Base-by-base conservation (phyloP, 2,888 invertebrate genomes). In the Caenorhabditis uteleia region DNA sequence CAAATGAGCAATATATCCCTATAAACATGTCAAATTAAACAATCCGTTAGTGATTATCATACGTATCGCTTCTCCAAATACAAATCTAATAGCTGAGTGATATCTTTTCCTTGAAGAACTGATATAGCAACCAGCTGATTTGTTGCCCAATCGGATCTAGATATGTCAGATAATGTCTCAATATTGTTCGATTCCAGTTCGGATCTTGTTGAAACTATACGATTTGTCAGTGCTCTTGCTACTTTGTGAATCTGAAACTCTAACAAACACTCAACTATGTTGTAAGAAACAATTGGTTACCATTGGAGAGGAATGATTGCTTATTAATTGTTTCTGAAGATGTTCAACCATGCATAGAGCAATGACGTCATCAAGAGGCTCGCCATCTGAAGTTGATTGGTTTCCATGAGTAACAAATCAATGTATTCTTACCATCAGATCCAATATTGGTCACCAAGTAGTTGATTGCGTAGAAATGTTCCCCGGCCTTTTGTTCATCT, bases 261-360 rank as follows among this genome's bases (percentile, higher is more conserved):
- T 39, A 20, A 5, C 7, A 8, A 20, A 10, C 21, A 10, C 5
- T 20, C 6, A 7, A 7, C 6, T 20, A 20, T 6, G 5, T 20
- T 7, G 8, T 20, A 21, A 20, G 8, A 18, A 6, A 5, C 20
- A 23, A 25, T 5, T 14, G 33, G 48, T 40, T 20, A 68, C 60
- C 59, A 56, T 39, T 12, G 64, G 54, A 14, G 62, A 51, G 3
- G 57, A 57, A 21, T 70, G 68, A 39, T 76, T 72, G 18, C 75
- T 57, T 26, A 66, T 48, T 8, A 79, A 54, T n/a, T 57, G 54
- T 16, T 77, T 73, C 40, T 80, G 77, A 2, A 81, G 51, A 45
- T 74, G 69, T 40, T 81, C 80, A 7, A 78, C 70, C 42, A 81
- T 60, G 7, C 75, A 57, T n/a, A 81, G 68, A 18, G 66, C 67